Base-by-base conservation (phyloP, 2,888 invertebrate species). In the Papilio protenor region DNA sequence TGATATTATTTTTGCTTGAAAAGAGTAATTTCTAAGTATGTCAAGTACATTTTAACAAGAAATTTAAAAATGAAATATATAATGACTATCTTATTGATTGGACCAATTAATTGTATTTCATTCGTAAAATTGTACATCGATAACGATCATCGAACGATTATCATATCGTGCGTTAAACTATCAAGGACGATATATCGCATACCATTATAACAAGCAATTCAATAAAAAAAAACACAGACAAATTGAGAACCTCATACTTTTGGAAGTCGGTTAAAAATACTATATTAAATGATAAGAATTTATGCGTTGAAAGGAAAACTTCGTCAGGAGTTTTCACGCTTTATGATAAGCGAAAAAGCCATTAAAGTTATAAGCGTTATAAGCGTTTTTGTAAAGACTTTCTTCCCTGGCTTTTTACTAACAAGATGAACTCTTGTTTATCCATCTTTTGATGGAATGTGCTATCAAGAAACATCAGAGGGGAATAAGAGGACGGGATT, bases 131-230 rank as follows among this genome's bases (percentile, higher is more conserved):
- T 64, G n/a, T 40, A 66, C 40, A 40, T n/a, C 11, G 66, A 66
- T 66, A 40, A 40, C 40, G n/a, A 66, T 66, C 66, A 66, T 66
- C 10, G n/a, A 4, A 33, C 18, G 2, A 64, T 66, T 40, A 66
- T n/a, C 18, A 40, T 66, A 66, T 66, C 40, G 23, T n/a, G 1
- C 33, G 33, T 64, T 64, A 64, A 66, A 16, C 3, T n/a, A n/a
- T 66, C 66, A 66, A 66, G 66, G 66, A 66, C 18, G 16, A 64
- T 10, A 66, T 40, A 66, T 40, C 18, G 33, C 16, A 64, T 33
- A 64, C 12, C n/a, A 55, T 8, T 23, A 27, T 16, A 49, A 49
- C 49, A 14, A 12, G 2, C 49, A n/a, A n/a, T 55, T 55, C 45
- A 45, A 45, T 33, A 16, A 33, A 55, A 72, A 52, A 72, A 72